Percentiles rank a stretch among this genome's conserved stretches.
Evolutionary conservation across 2,888 invertebrate species (phyloP).

Genomic region (Torymus auratus): DNA sequence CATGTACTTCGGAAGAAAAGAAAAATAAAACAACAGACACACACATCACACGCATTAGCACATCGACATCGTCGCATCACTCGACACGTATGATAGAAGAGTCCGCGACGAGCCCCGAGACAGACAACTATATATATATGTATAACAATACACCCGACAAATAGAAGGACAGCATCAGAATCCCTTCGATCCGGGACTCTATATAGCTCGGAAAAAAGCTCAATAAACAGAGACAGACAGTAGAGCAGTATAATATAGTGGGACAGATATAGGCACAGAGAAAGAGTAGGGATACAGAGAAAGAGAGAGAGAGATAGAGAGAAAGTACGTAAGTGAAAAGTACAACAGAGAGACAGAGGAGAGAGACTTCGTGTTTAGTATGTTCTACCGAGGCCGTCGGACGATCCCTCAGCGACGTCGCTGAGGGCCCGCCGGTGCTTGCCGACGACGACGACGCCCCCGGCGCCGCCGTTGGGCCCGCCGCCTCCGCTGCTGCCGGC

Average conservation of each 20-base stretch:
- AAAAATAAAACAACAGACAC: background rate
- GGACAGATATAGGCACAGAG: background rate
- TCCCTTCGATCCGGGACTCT: too few species aligned
- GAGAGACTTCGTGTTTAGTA: constrained; percentile 43
- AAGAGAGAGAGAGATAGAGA: constrained; percentile 14
- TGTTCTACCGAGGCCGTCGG: constrained; percentile 76
- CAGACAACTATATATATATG: too few species aligned
- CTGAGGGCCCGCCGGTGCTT: constrained; percentile 76
- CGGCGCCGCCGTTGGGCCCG: constrained; percentile 67
- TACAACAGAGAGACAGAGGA: constrained; percentile 57
- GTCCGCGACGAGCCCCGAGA: too few species aligned
- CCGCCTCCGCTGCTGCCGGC: constrained; percentile 57
- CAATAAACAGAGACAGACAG: too few species aligned
- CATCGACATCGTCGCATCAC: background rate
- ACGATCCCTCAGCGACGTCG: constrained; percentile 76
- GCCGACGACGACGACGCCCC: constrained; percentile 73
- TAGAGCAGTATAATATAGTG: too few species aligned
- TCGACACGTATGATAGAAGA: too few species aligned
- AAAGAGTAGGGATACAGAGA: background rate
- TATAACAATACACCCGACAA: too few species aligned
- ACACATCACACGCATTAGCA: background rate
- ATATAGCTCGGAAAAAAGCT: too few species aligned
- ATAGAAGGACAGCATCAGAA: too few species aligned
- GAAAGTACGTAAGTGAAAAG: background rate
- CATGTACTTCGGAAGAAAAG: background rate